Evolutionary conservation across 2,797 vertebrate genomes (phyloP), one percentile per base, ranked within the genome.

Genomic region (Diplodus puntazzo): DNA sequence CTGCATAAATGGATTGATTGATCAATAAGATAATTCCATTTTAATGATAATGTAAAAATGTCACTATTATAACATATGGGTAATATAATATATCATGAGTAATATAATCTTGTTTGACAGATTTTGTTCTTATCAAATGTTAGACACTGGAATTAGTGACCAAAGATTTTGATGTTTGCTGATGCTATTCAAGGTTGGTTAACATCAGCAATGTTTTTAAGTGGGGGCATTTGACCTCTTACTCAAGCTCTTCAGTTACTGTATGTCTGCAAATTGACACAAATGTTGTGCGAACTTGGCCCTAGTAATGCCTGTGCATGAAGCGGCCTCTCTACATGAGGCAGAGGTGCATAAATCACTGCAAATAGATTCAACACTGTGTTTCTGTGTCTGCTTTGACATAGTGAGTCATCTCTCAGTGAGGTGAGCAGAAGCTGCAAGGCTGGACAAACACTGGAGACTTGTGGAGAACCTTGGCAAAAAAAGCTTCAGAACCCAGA

Each of bases 371-470:
- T 66, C 39, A 53, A 39, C 68, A 17, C 20, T 1, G 3, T 18
- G 10, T 55, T 67, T 58, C 25, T 79, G 55, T 50, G 57, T 61
- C 42, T 0, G 10, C 72, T n/a, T 50, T 63, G 72, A 68, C 1
- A 20, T 42, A 58, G 42, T 81, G 82, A 82, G 21, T 87, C 81
- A 84, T 84, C 69, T 63, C 30, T 69, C 34, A 55, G 70, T 14
- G 48, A 79, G 57, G 42, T 53, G 60, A 63, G 61, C 59, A 42
- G 73, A 67, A 66, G 66, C 73, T 79, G 68, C 65, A 39, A 68
- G 39, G 68, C 46, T 61, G 62, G 71, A 80, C 18, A 17, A 45
- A 66, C 39, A 57, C 57, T 8, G 59, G 60, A 73, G 73, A 27
- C 57, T 72, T 68, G 60, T 64, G 52, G 20, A 80, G 58, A 63